Evolutionary conservation across 2,888 invertebrate genomes (phyloP), one percentile per base, ranked within the genome.

Genomic region (Emmelina monodactyla): DNA sequence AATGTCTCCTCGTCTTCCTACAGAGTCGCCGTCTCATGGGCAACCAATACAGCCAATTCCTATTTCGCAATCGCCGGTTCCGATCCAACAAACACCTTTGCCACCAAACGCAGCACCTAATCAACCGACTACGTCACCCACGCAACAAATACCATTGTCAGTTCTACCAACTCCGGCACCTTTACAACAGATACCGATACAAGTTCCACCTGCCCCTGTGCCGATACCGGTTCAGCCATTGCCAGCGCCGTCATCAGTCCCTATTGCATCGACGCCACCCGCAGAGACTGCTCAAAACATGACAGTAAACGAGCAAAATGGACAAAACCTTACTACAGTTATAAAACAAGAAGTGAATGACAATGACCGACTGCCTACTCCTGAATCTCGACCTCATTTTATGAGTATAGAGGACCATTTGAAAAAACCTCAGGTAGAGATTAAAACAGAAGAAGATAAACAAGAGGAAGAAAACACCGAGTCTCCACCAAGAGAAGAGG

Each of bases 401-500:
- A n/a, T n/a, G n/a, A n/a, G n/a, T n/a, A n/a, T n/a, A n/a, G 22
- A 38, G 16, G 33, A 30, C 22, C 38, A 35, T 3, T 7, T 12
- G 16, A 4, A 16, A 2, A 10, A 22, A 9, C 32, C 11, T 6
- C 22, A 10, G 19, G 9, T 10, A 3, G 11, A 10, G n/a, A 29
- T 32, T 31, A 35, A 28, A 15, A 16, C 14, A 7, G 38, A 33
- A 5, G 28, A 14, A 16, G 15, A 32, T 9, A 6, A 22, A 14
- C 31, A 36, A 14, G 16, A 33, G 14, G 35, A 39, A 16, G 30
- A 22, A 11, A 9, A 15, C 1, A 4, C 33, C 35, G 38, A 22
- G 36, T 38, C 29, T 13, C 31, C 34, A 35, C 33, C 30, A 28
- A 33, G 49, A 72, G 85, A 84, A 39, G 85, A 83, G 45, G 82